Evolutionary conservation across 2,888 invertebrate genomes (phyloP).

Genomic region (Heliconius hortense): DNA sequence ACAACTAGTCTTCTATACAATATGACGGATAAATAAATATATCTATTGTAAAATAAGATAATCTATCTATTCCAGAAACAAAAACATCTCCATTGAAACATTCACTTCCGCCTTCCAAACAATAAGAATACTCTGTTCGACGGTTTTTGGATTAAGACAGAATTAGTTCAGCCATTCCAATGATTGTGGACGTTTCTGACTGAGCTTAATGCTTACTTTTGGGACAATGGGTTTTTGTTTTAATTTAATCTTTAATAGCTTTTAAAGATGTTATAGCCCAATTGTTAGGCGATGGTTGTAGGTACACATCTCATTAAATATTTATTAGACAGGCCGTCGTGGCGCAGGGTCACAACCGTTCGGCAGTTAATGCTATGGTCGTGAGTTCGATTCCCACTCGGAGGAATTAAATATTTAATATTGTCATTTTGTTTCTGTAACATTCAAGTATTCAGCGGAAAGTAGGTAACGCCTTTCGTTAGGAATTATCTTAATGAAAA

Average conservation of each 20-base stretch:
- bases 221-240: neutral
- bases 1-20: too few relatives aligned
- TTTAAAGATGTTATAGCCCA: too few relatives aligned
- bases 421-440: too few relatives aligned
- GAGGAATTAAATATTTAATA: too few relatives aligned
- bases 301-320: too few relatives aligned
- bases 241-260: neutral
- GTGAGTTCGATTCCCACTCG: too few relatives aligned
- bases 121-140: slow-evolving; percentile 4
- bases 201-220: neutral
- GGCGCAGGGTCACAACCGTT: neutral
- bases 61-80: neutral
- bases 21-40: too few relatives aligned
- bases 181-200: slow-evolving; percentile 1
- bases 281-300: too few relatives aligned
- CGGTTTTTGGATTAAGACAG: slow-evolving; percentile 17
- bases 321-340: neutral
- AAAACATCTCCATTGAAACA: slow-evolving; percentile 1
- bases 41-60: too few relatives aligned
- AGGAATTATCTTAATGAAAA: too few relatives aligned
- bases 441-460: neutral
- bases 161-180: slow-evolving; percentile 6
- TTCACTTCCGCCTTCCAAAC: slow-evolving; percentile 19
- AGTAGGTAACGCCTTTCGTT: neutral
- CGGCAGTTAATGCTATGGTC: too few relatives aligned